Conservation (phyloP, 2,888 invertebrate species). For the Operophtera brumata region DNA sequence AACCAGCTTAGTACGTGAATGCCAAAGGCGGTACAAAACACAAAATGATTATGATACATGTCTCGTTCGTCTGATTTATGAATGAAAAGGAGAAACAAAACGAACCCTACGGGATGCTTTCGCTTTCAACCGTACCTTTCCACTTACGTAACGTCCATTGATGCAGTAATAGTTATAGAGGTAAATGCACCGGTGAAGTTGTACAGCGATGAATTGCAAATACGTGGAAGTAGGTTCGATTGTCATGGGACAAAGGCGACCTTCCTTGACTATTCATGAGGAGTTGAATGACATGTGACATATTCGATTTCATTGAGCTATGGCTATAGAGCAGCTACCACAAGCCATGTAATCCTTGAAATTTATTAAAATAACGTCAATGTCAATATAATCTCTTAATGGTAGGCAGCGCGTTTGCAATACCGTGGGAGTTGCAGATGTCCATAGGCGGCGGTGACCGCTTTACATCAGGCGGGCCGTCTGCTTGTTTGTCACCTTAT, state of each 20-base stretch:
- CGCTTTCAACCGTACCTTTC: constrained; percentile 27
- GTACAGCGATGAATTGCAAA: constrained; percentile 30
- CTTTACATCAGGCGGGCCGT: too few relatives aligned
- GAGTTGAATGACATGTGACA: constrained; percentile 38
- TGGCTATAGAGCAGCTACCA: neutral
- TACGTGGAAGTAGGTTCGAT: constrained; percentile 23
- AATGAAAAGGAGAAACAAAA: constrained; percentile 29
- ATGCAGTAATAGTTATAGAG: constrained; percentile 14
- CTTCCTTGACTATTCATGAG: constrained; percentile 49
- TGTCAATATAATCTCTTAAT: too few relatives aligned
- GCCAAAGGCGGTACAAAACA: constrained; percentile 17
- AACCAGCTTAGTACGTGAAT: neutral
- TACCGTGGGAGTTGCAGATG: too few relatives aligned
- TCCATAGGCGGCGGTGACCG: too few relatives aligned
- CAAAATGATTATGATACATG: constrained; percentile 17
- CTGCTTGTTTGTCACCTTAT: too few relatives aligned
- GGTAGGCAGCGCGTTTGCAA: too few relatives aligned
- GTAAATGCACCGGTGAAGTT: constrained; percentile 8
- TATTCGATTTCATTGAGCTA: constrained; percentile 22
- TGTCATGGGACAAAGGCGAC: constrained; percentile 36
- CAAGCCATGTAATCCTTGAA: neutral
- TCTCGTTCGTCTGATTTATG: constrained; percentile 26
- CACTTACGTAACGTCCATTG: constrained; percentile 28
- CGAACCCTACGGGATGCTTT: constrained; percentile 29
- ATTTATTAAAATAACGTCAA: too few relatives aligned